These are phyloP conservation scores for Colistium nudipinnis DNA, from an alignment of 2,113 vertebrate genomes.

Conservation along the genomic window DNA sequence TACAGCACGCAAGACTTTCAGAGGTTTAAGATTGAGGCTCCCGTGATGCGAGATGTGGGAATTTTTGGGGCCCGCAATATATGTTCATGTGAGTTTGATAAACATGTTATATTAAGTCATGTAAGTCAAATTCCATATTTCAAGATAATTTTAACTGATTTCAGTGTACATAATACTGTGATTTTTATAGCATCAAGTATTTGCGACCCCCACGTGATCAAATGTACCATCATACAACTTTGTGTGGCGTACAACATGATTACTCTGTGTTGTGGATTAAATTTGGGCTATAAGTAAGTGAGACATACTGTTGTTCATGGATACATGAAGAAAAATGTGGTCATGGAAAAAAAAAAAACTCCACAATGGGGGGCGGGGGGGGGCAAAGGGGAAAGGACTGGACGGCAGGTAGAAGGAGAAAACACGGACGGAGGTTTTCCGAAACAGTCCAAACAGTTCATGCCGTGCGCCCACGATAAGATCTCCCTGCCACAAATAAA, in stretches of 20 bases:
- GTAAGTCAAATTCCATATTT: no score
- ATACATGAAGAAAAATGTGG: slow-evolving; percentile 10
- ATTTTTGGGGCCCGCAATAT: no score
- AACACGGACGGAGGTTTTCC: slow-evolving; percentile 42
- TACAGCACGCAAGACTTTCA: neutral
- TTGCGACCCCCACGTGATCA: no score
- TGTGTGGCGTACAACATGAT: no score
- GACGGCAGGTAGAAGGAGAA: slow-evolving; percentile 29
- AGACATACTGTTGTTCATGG: neutral
- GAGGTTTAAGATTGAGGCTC: neutral
- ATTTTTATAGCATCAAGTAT: no score
- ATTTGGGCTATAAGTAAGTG: no score
- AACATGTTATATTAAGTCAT: no score
- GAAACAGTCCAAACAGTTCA: slow-evolving; percentile 74
- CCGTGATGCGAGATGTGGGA: neutral
- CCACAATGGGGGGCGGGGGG: neutral
- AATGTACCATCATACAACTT: no score
- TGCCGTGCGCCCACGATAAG: slow-evolving; percentile 61
- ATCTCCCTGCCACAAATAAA: slow-evolving; percentile 76
- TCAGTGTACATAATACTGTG: no score
- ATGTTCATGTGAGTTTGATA: no score
- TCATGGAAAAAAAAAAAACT: slow-evolving; percentile 8
- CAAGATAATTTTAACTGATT: no score
- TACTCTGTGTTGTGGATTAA: no score
- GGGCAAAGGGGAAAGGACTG: slow-evolving; percentile 9